phyloP scores from a whole-genome alignment of 2,888 invertebrate species.

The Dioctria rufipes region DNA sequence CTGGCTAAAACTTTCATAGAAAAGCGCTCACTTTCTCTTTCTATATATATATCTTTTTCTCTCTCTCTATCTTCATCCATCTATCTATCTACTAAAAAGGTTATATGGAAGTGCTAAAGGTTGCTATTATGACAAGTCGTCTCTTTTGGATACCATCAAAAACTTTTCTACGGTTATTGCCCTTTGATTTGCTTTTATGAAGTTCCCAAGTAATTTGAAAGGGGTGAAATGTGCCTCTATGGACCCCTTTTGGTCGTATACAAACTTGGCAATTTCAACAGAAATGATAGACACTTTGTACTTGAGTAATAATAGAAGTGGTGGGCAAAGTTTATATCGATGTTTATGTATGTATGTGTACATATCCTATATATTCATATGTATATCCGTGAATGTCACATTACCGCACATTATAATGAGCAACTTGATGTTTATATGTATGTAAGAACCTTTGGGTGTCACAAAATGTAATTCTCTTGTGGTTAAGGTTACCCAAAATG shows the following conservation, averaged over 20 bases:
- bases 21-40: neutral
- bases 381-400: neutral
- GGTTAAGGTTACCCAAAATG: slow-evolving; percentile 6
- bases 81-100: slow-evolving; percentile 23
- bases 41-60: no score
- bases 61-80: no score
- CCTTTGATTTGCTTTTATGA: slow-evolving; percentile 58
- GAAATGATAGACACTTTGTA: slow-evolving; percentile 40
- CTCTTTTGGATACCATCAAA: slow-evolving; percentile 53
- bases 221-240: slow-evolving; percentile 41
- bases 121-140: slow-evolving; percentile 51
- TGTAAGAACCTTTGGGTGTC: neutral
- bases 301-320: neutral
- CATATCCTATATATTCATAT: no score
- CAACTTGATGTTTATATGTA: neutral
- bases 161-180: slow-evolving; percentile 56
- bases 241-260: neutral
- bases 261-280: slow-evolving; percentile 30
- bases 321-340: slow-evolving; percentile 24
- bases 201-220: slow-evolving; percentile 55
- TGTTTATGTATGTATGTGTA: neutral
- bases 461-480: neutral
- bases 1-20: slow-evolving; percentile 54
- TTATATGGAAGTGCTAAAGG: slow-evolving; percentile 37
- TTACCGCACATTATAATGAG: slow-evolving; percentile 18